Base-by-base conservation (phyloP, 2,797 vertebrate genomes). In the Pelochelys cantorii region DNA sequence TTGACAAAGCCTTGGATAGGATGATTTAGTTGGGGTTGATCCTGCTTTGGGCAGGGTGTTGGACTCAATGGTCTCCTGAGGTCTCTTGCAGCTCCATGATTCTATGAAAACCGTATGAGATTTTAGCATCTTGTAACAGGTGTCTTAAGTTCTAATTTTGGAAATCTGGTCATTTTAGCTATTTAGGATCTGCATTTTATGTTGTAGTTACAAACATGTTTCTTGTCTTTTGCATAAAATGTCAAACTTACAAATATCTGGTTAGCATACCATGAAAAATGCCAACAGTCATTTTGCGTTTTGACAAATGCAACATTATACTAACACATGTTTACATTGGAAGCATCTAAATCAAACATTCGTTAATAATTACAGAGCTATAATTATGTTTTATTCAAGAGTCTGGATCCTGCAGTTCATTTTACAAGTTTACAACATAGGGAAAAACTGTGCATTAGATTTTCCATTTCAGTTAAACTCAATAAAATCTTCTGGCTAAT, bases 401-500 rank as follows among this genome's bases (percentile, higher is more conserved):
- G 88, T 25, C 5, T 23, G 89, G 31, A 23, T 13, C 37, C 82
- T 90, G 13, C 27, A 92, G 60, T 57, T 81, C 74, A 18, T 88
- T 59, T 85, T 71, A 78, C 52, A 82, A 79, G 56, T 78, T 57
- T 84, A 82, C 7, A 75, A 7, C 48, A 88, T 6, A 7, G 89
- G 89, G 53, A 93, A 93, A 90, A 13, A 86, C 2, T 53, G 2
- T 31, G 74, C 79, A 71, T 11, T 75, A 34, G 75, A 93, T 90
- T 53, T 68, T 68, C 65, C 83, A 85, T 60, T 88, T 90, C 68
- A 94, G 59, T 80, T 92, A 79, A 86, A 79, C 31, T n/a, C 11
- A 75, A 20, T 53, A 79, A 79, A 79, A 84, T 75, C 90, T 93
- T 93, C 71, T 83, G 62, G 85, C 79, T 84, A 93, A 57, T 42